Conservation (phyloP, 2,888 invertebrate genomes). For the Elmis aenea region DNA sequence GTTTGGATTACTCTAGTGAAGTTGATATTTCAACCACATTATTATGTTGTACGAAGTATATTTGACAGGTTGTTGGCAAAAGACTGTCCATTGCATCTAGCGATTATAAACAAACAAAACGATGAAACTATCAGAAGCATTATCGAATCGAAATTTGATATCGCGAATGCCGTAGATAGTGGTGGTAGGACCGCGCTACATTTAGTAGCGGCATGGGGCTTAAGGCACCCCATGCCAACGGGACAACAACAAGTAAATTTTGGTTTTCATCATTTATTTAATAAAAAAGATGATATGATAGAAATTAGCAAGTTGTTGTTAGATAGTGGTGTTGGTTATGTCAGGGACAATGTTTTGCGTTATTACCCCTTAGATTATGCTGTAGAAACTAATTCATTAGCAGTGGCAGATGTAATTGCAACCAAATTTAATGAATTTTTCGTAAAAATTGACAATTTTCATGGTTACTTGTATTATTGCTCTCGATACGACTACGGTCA, state of each 20-base stretch:
- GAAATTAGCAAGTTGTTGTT: neutral
- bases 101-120: neutral
- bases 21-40: neutral
- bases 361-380: neutral
- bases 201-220: slow-evolving; percentile 1
- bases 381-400: neutral
- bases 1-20: neutral
- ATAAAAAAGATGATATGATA: too few species aligned
- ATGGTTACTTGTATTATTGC: neutral
- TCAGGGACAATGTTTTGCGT: neutral
- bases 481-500: neutral
- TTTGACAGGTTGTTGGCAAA: slow-evolving; percentile 5
- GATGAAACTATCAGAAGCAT: neutral
- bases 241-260: too few species aligned
- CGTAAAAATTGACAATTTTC: neutral
- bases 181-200: slow-evolving; percentile 4
- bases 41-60: neutral
- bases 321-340: neutral
- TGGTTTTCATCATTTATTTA: too few species aligned
- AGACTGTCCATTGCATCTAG: slow-evolving; percentile 1
- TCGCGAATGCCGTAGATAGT: neutral
- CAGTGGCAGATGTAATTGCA: neutral
- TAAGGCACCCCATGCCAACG: neutral
- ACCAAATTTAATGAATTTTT: neutral
- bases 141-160: neutral